A percentile compares a stretch with the other conserved stretches of the same genome.
Evolutionary conservation across 2,113 vertebrate genomes (phyloP).

Genomic region (Tupaia chinensis): DNA sequence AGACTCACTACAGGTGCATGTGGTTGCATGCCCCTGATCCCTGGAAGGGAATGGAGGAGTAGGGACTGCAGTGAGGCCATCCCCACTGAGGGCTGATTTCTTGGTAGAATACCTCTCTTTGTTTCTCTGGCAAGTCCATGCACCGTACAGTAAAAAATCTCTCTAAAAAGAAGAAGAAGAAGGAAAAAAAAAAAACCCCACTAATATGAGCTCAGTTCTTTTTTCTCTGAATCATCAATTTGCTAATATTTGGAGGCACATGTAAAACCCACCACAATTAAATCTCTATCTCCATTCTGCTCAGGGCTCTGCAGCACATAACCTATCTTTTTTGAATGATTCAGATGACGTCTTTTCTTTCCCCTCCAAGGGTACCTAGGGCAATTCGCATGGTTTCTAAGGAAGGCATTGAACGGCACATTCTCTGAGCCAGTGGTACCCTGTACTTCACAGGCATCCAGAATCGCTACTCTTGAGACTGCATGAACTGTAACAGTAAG

Average conservation of each 20-base stretch:
- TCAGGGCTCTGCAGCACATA: neutral
- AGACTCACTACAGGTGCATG: too few relatives aligned
- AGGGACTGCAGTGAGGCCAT: too few relatives aligned
- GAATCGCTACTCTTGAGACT: neutral
- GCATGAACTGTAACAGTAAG: neutral
- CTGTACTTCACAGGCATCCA: neutral
- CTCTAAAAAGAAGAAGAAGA: too few relatives aligned
- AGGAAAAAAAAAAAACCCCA: too few relatives aligned
- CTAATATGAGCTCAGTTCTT: neutral
- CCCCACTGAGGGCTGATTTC: too few relatives aligned
- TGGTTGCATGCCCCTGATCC: too few relatives aligned
- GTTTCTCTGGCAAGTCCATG: too few relatives aligned
- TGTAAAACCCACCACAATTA: neutral
- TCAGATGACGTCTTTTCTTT: neutral
- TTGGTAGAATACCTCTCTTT: too few relatives aligned
- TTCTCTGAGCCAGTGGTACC: neutral
- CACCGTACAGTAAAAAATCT: too few relatives aligned
- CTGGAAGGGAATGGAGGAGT: too few relatives aligned
- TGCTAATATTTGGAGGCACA: neutral
- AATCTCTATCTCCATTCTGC: neutral
- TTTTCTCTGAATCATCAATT: constrained; percentile 1
- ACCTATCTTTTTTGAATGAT: neutral
- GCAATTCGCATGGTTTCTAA: neutral
- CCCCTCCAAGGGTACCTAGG: neutral
- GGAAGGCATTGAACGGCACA: neutral